These are phyloP conservation scores for Scaptomyza tumidula DNA, from an alignment of 2,888 invertebrate species.

Conservation along the genomic window DNA sequence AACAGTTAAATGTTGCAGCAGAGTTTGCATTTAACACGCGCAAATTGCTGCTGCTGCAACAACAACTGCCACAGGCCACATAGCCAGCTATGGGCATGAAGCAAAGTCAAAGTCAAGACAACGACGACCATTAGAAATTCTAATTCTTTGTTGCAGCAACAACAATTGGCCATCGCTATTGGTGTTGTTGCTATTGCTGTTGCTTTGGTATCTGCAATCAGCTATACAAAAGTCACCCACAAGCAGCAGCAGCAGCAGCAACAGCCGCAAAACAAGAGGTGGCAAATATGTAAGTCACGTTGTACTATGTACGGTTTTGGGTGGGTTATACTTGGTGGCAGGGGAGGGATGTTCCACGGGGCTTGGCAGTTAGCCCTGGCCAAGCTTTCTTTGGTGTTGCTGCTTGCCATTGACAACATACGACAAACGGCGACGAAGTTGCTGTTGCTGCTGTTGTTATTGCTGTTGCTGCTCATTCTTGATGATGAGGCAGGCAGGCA, in stretches of 20 bases:
- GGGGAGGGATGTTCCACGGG: constrained; percentile 14
- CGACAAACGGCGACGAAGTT: constrained; percentile 49
- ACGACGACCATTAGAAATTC: constrained; percentile 74
- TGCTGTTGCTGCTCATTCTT: constrained; percentile 30
- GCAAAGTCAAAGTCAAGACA: constrained; percentile 59
- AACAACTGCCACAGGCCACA: constrained; percentile 18
- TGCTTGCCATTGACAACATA: constrained; percentile 63
- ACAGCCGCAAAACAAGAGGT: constrained; percentile 69
- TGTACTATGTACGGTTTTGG: constrained; percentile 51
- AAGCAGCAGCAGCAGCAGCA: constrained; percentile 47
- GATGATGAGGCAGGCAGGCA: constrained; percentile 29
- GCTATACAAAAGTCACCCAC: constrained; percentile 69
- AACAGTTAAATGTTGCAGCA: constrained; percentile 76
- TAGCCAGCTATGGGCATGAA: constrained; percentile 45
- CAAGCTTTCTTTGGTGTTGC: constrained; percentile 68
- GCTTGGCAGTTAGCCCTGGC: constrained; percentile 43
- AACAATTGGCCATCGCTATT: constrained; percentile 37
- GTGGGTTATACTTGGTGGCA: constrained; percentile 8
- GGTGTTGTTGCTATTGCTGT: constrained; percentile 7
- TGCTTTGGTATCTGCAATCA: constrained; percentile 59
- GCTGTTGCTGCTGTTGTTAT: constrained; percentile 32
- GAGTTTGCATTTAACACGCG: constrained; percentile 77
- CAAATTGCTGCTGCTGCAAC: constrained; percentile 67
- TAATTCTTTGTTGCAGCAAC: constrained; percentile 62
- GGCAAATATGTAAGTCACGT: constrained; percentile 80